These are phyloP conservation scores for Erythrolamprus reginae DNA, from an alignment of 2,113 vertebrate genomes.

Conservation along the genomic window DNA sequence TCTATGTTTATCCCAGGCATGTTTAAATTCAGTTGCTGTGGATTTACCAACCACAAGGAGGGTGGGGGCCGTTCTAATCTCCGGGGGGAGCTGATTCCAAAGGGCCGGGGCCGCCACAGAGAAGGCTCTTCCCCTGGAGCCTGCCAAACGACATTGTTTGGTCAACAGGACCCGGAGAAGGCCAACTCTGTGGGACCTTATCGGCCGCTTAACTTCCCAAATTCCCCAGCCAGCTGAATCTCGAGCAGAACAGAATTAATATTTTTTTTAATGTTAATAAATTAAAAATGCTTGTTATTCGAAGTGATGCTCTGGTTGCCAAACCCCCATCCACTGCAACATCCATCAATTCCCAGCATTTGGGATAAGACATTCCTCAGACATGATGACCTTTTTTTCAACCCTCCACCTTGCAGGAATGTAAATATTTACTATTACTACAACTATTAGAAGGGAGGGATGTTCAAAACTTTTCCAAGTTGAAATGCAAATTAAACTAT, in stretches of 20 bases:
- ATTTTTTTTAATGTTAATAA: not conserved
- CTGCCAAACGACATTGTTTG: too few relatives aligned
- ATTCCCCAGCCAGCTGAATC: not conserved
- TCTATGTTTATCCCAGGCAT: too few relatives aligned
- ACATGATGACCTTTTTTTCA: not conserved
- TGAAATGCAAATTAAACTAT: not conserved
- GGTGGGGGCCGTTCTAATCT: too few relatives aligned
- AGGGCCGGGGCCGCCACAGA: too few relatives aligned
- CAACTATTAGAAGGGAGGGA: not conserved
- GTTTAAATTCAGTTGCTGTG: too few relatives aligned
- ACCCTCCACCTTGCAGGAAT: not conserved
- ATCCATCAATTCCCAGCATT: not conserved
- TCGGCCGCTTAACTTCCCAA: too few relatives aligned
- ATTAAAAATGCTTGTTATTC: not conserved
- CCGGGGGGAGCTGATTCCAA: too few relatives aligned
- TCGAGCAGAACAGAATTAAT: not conserved
- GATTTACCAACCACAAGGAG: too few relatives aligned
- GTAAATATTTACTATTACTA: not conserved
- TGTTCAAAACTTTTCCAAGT: not conserved
- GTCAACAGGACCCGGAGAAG: too few relatives aligned
- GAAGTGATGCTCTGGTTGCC: not conserved
- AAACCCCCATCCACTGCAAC: not conserved
- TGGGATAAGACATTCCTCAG: not conserved
- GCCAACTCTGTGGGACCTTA: too few relatives aligned
- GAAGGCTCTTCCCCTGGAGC: too few relatives aligned